phyloP scores from a whole-genome alignment of 2,888 invertebrate genomes.

The Pristionchus mayeri region DNA sequence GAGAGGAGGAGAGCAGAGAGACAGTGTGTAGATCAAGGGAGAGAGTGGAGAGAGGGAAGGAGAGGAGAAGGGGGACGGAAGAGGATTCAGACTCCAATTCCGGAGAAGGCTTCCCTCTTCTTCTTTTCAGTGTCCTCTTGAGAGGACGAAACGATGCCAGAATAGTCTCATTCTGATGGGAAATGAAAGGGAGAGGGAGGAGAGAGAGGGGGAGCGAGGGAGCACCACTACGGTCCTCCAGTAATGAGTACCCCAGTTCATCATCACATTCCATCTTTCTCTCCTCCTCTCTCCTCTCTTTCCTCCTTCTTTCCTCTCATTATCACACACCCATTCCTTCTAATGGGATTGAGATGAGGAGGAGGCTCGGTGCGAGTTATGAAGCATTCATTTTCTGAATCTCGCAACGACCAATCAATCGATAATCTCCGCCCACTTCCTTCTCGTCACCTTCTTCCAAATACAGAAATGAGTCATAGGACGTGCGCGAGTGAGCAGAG shows the following conservation, averaged over 20 bases:
- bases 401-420: background rate
- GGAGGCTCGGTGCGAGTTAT: background rate
- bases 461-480: background rate
- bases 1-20: background rate
- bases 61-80: background rate
- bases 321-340: conserved; percentile 27
- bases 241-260: conserved; percentile 25
- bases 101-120: background rate
- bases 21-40: background rate
- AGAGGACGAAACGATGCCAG: background rate
- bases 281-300: background rate
- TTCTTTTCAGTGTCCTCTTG: background rate
- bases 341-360: background rate
- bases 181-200: background rate
- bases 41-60: background rate
- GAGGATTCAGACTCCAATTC: conserved; percentile 27
- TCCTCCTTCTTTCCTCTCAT: background rate
- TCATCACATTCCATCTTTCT: conserved; percentile 14
- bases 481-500: too few species aligned
- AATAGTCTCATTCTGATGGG: conserved; percentile 5
- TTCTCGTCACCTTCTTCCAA: background rate
- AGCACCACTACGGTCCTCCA: background rate
- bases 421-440: background rate
- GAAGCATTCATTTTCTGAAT: background rate
- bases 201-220: background rate